phyloP scores from a whole-genome alignment of 2,888 invertebrate species.

The Megaustenia siamemsis region DNA sequence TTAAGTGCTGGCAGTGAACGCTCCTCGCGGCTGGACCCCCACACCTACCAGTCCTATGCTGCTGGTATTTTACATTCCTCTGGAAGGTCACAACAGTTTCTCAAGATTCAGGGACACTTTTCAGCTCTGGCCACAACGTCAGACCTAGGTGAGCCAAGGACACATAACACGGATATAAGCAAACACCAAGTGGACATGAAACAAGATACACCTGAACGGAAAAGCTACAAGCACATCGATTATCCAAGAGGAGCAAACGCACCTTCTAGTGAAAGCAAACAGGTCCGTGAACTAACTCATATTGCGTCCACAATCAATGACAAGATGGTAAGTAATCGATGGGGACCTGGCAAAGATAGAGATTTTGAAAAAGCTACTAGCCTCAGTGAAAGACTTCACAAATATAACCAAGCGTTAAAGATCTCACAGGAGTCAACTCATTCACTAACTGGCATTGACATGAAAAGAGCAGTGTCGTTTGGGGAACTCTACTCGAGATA shows the following conservation, averaged over 20 bases:
- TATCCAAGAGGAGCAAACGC: slow-evolving; percentile 87
- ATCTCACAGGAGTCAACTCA: not conserved
- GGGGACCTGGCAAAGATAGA: slow-evolving; percentile 86
- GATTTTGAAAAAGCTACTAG: slow-evolving; percentile 84
- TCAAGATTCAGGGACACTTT: slow-evolving; percentile 91
- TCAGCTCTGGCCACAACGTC: slow-evolving; percentile 91
- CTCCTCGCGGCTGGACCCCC: slow-evolving; percentile 72
- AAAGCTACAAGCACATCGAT: slow-evolving; percentile 12
- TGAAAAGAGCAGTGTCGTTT: slow-evolving; percentile 51
- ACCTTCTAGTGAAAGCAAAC: slow-evolving; percentile 88
- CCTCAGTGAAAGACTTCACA: slow-evolving; percentile 30
- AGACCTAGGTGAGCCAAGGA: slow-evolving; percentile 80
- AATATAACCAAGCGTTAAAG: slow-evolving; percentile 37
- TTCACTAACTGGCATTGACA: not conserved
- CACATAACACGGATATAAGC: not conserved
- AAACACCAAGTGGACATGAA: not conserved
- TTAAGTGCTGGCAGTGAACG: slow-evolving; percentile 69
- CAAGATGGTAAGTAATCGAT: slow-evolving; percentile 87
- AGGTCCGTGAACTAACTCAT: slow-evolving; percentile 90
- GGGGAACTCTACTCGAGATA: slow-evolving; percentile 52
- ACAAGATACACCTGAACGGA: not conserved
- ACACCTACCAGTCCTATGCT: slow-evolving; percentile 77
- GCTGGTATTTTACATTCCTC: slow-evolving; percentile 83
- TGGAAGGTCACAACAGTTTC: slow-evolving; percentile 88
- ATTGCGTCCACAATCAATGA: slow-evolving; percentile 88